Evolutionary conservation across 1,140 invertebrate species (phyloP).

Genomic region (Hyles euphorbiae): DNA sequence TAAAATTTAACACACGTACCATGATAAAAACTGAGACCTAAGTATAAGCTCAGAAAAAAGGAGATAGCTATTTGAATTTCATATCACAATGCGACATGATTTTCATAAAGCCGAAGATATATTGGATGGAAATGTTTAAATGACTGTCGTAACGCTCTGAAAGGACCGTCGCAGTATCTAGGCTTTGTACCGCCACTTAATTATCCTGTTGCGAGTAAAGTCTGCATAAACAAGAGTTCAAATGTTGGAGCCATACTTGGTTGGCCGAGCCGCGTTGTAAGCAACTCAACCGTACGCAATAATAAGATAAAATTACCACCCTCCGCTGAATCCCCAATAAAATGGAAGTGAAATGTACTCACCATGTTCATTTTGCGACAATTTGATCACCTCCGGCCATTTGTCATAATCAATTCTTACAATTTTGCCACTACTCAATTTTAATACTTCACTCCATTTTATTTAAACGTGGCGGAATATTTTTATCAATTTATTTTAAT

Average conservation of each 20-base stretch:
- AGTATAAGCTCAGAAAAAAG: too few species aligned
- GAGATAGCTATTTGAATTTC: too few species aligned
- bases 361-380: slow-evolving; percentile 35
- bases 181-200: slow-evolving; percentile 2
- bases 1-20: slow-evolving; percentile 22
- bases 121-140: too few species aligned
- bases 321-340: slow-evolving; percentile 31
- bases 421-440: slow-evolving; percentile 31
- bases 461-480: too few species aligned
- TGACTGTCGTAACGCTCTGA: too few species aligned
- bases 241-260: slow-evolving; percentile 6
- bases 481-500: too few species aligned
- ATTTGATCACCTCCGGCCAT: slow-evolving; percentile 33
- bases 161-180: not conserved
- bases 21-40: too few species aligned
- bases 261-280: not conserved
- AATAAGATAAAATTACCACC: slow-evolving; percentile 34
- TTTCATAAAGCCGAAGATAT: too few species aligned
- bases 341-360: slow-evolving; percentile 34
- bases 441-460: slow-evolving; percentile 13
- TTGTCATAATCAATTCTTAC: slow-evolving; percentile 35
- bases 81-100: too few species aligned
- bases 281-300: slow-evolving; percentile 3
- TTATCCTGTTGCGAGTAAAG: slow-evolving; percentile 6
- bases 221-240: slow-evolving; percentile 8